These are phyloP conservation scores for Madoqua kirkii DNA, from an alignment of 2,113 vertebrate genomes.

Conservation along the genomic window DNA sequence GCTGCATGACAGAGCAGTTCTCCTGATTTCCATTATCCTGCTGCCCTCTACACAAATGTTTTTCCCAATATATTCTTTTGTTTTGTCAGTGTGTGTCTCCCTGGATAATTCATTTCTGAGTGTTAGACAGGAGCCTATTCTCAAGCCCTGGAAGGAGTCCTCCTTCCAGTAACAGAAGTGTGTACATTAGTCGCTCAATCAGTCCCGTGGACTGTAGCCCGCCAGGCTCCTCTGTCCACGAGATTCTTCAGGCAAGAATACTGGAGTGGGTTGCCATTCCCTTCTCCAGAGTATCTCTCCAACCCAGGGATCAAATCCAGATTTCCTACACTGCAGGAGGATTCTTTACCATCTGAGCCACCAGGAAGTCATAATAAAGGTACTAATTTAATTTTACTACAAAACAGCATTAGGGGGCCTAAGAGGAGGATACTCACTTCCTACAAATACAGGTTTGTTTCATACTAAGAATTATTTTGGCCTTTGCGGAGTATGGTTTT, in stretches of 20 bases:
- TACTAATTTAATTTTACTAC: slow-evolving; percentile 55
- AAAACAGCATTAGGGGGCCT: slow-evolving; percentile 12
- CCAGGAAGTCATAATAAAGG: neutral
- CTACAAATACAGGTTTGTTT: slow-evolving; percentile 4
- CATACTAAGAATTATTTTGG: neutral
- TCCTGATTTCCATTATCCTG: neutral
- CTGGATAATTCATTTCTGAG: neutral
- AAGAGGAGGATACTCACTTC: neutral
- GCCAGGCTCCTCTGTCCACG: neutral
- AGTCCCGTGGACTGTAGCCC: neutral
- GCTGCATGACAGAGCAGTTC: neutral
- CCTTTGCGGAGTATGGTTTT: neutral
- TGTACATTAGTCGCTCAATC: neutral
- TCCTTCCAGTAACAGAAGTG: neutral
- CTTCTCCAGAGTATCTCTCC: neutral
- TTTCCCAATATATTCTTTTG: neutral
- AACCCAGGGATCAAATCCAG: neutral
- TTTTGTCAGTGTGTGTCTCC: neutral
- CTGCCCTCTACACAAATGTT: neutral
- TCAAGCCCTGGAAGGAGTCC: neutral
- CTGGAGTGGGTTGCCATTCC: neutral
- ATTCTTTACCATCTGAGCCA: neutral
- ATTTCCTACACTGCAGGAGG: neutral
- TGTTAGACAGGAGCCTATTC: neutral
- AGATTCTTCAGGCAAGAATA: neutral